Evolutionary conservation across 2,113 vertebrate species (phyloP).

Genomic region (Pygathrix nemaeus): DNA sequence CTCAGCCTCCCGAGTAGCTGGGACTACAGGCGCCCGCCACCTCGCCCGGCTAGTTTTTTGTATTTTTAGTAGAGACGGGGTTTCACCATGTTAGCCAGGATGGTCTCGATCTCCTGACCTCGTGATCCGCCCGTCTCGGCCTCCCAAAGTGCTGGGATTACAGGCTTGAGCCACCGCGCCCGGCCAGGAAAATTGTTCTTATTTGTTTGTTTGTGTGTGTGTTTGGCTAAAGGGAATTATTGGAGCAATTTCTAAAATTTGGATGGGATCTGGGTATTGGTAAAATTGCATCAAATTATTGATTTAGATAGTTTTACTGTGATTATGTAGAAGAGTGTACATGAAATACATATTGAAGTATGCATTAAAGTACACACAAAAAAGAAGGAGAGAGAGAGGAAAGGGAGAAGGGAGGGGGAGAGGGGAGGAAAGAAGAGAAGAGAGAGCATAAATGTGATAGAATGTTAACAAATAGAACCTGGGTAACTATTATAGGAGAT

Average conservation of each 20-base stretch:
- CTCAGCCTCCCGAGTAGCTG: too few species aligned
- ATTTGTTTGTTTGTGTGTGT: neutral
- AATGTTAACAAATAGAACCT: neutral
- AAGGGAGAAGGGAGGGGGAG: too few species aligned
- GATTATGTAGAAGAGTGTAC: neutral
- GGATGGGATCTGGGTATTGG: neutral
- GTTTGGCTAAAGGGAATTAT: neutral
- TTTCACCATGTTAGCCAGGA: too few species aligned
- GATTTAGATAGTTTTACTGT: neutral
- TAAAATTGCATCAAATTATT: neutral
- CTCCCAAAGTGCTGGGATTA: too few species aligned
- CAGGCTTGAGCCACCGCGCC: too few species aligned
- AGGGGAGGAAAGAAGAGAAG: too few species aligned
- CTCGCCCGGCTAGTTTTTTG: too few species aligned
- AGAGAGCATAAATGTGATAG: neutral
- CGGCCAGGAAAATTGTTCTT: neutral
- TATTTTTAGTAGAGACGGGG: too few species aligned
- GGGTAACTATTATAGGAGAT: neutral
- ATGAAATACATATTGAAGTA: neutral
- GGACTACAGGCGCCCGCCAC: too few species aligned
- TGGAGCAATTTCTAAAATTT: neutral
- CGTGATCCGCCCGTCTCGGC: too few species aligned
- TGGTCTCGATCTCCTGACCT: too few species aligned
- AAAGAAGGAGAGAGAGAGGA: too few species aligned
- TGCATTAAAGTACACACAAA: neutral